Conservation (phyloP, 2,113 vertebrate species). For the Cottus gobio region DNA sequence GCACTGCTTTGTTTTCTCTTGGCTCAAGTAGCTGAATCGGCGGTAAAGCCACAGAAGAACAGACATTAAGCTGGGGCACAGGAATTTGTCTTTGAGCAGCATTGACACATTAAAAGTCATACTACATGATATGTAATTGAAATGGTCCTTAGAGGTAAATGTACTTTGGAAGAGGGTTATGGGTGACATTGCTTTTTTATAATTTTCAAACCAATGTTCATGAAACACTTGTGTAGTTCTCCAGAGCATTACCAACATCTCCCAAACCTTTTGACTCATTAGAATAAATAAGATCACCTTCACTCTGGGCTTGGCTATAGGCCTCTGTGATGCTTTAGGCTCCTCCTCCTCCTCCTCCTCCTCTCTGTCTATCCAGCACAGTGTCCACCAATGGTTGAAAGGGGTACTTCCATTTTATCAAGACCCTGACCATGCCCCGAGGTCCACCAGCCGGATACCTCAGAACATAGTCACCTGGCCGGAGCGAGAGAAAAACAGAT, state of each 20-base stretch:
- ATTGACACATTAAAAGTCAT: neutral
- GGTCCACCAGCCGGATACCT: constrained; percentile 81
- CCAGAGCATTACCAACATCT: neutral
- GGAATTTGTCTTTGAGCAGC: neutral
- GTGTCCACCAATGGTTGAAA: constrained; percentile 71
- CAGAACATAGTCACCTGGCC: constrained; percentile 87
- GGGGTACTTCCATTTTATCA: constrained; percentile 85
- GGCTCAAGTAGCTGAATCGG: constrained; percentile 49
- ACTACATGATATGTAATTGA: neutral
- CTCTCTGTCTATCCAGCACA: constrained; percentile 2
- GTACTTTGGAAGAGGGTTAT: neutral
- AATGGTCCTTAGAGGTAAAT: neutral
- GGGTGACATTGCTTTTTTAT: neutral
- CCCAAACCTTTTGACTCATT: neutral
- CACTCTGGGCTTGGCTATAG: constrained; percentile 77
- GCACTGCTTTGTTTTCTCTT: constrained; percentile 38
- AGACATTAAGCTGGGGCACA: neutral
- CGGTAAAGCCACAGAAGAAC: neutral
- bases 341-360: constrained; percentile 47
- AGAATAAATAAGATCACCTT: constrained; percentile 52
- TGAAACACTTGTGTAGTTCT: neutral
- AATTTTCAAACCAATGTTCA: neutral
- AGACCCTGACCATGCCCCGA: constrained; percentile 83
- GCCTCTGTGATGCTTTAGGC: constrained; percentile 47
- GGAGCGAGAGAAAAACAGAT: neutral